A percentile compares a stretch with the other conserved stretches of the same genome.
Evolutionary conservation across 2,113 vertebrate genomes (phyloP).

Genomic region (Actinemys pallida): DNA sequence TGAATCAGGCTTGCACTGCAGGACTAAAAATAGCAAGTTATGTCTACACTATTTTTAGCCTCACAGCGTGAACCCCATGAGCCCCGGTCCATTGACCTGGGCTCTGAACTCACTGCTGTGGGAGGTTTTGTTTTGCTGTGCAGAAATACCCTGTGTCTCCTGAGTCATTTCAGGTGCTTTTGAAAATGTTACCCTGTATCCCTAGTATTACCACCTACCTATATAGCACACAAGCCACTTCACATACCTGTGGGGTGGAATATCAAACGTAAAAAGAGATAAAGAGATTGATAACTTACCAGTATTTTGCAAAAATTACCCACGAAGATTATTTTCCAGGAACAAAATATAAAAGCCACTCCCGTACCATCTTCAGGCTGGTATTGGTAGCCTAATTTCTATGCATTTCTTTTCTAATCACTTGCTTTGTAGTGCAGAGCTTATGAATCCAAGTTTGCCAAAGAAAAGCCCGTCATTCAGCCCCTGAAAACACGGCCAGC

Average conservation of each 20-base stretch:
- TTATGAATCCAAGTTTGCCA: not conserved
- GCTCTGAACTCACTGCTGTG: not conserved
- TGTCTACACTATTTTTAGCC: not conserved
- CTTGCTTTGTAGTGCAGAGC: not conserved
- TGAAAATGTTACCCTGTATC: not conserved
- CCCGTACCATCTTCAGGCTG: not conserved
- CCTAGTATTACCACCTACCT: not conserved
- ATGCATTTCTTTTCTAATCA: not conserved
- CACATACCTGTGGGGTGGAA: not conserved
- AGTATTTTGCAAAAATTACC: not conserved
- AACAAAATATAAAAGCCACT: not conserved
- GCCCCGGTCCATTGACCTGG: not conserved
- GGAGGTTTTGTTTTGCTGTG: not conserved
- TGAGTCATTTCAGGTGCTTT: not conserved
- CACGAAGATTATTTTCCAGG: not conserved
- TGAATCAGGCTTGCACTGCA: not conserved
- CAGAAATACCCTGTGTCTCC: not conserved
- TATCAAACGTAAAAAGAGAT: not conserved
- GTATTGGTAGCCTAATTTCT: not conserved
- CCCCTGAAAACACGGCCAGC: not conserved
- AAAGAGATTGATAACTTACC: not conserved
- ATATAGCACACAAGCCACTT: not conserved
- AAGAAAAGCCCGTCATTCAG: not conserved
- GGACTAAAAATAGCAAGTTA: not conserved
- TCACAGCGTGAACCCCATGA: not conserved